Conservation (phyloP, 1,140 invertebrate species). For the Alviniconcha marisindica region DNA sequence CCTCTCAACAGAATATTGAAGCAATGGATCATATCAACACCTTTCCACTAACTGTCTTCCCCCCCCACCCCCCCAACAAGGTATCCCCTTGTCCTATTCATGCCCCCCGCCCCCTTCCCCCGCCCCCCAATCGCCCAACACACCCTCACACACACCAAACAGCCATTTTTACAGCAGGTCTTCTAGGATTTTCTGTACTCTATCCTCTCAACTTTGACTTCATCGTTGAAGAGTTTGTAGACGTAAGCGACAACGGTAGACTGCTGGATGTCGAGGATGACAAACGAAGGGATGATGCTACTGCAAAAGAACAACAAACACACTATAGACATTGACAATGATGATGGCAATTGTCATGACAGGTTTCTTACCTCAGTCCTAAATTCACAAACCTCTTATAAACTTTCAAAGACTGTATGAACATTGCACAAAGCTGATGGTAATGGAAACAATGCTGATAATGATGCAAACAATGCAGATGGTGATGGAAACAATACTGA, state of each 20-base stretch:
- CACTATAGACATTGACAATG: neutral
- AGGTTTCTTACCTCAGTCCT: too few relatives aligned
- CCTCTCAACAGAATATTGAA: too few relatives aligned
- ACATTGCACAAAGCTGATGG: too few relatives aligned
- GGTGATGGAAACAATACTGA: neutral
- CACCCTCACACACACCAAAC: neutral
- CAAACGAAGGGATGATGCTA: slow-evolving; percentile 95
- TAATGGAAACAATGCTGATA: too few relatives aligned
- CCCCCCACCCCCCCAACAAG: too few relatives aligned
- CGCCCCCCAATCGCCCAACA: neutral
- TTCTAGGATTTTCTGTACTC: slow-evolving; percentile 83
- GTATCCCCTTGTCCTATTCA: too few relatives aligned
- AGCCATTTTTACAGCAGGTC: too few relatives aligned
- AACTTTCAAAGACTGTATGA: too few relatives aligned
- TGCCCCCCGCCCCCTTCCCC: neutral
- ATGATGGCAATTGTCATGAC: too few relatives aligned
- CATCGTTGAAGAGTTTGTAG: slow-evolving; percentile 97
- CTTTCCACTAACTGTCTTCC: too few relatives aligned
- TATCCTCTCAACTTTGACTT: slow-evolving; percentile 99
- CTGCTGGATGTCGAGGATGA: slow-evolving; percentile 99
- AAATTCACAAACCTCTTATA: too few relatives aligned
- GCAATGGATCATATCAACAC: too few relatives aligned
- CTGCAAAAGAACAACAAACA: slow-evolving; percentile 79
- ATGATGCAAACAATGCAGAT: neutral
- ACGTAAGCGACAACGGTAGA: slow-evolving; percentile 98